Base-by-base conservation (phyloP, 2,113 vertebrate genomes). In the Trogon surrucura region DNA sequence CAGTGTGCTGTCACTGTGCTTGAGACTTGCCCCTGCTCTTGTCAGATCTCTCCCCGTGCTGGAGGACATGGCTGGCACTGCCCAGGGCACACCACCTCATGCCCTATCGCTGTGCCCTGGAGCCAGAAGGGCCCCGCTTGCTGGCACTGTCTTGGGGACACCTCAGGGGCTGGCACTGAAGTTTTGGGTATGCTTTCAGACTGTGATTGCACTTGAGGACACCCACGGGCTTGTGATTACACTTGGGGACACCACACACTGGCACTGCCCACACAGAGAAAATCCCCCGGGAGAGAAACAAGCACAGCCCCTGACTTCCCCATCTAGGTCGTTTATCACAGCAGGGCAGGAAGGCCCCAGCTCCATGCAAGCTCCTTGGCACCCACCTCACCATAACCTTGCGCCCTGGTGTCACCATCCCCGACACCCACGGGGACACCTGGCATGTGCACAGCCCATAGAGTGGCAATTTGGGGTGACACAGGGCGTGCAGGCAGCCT, bases 401-500 rank as follows among this genome's bases (percentile, higher is more conserved):
- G 30, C 30, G 58, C 36, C 10, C 47, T 23, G 7, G 23, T 69
- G 67, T 22, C 29, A 29, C 44, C 1, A 0, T 51, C 27, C n/a
- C 34, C 5, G 2, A 34, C 58, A 53, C 41, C 45, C 38, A 67
- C 2, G 6, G 53, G 34, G 54, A 65, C 47, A 41, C 44, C 10
- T 16, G 17, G 16, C 67, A 56, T 1, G 1, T 6, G 11, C n/a
- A 34, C 26, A 71, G 53, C 14, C 29, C 29, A 3, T 10, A 32
- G 34, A 38, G 16, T 67, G 32, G 44, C 38, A 34, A 78, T 88
- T 77, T 44, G 69, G 45, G 34, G 62, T 12, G 58, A 57, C 50
- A 77, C 2, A 5, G 41, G 26, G 10, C 0, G 0, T 2, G 12
- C 3, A 4, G 53, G 36, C 81, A 84, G 60, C 60, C 73, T 1